phyloP scores from a whole-genome alignment of 1,140 invertebrate species.

The Amyelois transitella region DNA sequence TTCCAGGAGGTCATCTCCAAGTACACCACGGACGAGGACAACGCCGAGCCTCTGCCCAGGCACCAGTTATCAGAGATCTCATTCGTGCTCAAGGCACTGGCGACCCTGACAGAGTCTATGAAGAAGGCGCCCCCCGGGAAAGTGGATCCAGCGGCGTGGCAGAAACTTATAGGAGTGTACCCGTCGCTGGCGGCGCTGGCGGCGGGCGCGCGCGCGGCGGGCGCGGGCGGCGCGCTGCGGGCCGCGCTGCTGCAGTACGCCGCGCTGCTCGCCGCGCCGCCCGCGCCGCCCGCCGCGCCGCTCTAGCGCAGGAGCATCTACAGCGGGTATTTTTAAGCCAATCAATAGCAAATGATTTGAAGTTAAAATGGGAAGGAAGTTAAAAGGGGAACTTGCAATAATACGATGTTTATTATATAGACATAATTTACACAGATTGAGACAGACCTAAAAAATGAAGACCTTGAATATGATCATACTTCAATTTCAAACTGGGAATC shows the following conservation, averaged over 20 bases:
- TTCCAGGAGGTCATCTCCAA: conserved; percentile 94
- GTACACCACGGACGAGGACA: conserved; percentile 88
- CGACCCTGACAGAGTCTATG: conserved; percentile 92
- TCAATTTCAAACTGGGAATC: too few species aligned
- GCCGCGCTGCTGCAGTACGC: conserved; percentile 92
- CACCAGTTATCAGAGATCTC: conserved; percentile 96
- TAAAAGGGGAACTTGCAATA: neutral
- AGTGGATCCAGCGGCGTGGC: conserved; percentile 93
- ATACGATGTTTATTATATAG: neutral
- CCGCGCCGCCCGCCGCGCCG: too few species aligned
- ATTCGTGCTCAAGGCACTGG: conserved; percentile 96
- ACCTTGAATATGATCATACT: too few species aligned
- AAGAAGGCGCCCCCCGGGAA: conserved; percentile 92
- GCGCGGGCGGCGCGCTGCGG: conserved; percentile 86
- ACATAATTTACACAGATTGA: too few species aligned
- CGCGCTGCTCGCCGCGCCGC: conserved; percentile 87
- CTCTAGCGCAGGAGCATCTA: conserved; percentile 34
- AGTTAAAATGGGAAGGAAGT: neutral
- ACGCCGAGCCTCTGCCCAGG: conserved; percentile 92
- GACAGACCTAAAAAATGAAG: too few species aligned
- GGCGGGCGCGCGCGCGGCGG: conserved; percentile 84
- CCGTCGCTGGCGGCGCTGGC: conserved; percentile 93
- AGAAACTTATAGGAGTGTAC: conserved; percentile 93
- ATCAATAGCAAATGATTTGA: neutral
- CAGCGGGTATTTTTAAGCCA: neutral